These are phyloP conservation scores for Tetranychus piercei DNA, from an alignment of 2,888 invertebrate species.

Conservation along the genomic window DNA sequence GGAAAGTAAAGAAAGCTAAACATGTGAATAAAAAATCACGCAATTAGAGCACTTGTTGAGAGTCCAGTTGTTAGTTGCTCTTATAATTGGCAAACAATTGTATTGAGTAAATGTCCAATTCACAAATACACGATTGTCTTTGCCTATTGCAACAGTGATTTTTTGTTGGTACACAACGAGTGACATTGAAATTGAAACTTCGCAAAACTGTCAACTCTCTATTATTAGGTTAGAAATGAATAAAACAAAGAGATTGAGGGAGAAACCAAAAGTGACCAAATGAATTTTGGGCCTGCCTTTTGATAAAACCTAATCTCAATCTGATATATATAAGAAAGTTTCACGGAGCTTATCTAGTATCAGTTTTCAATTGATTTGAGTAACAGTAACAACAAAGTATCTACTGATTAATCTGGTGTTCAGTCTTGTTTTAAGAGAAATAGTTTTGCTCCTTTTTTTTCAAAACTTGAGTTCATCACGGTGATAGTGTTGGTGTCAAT, in stretches of 20 bases:
- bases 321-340: background rate
- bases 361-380: background rate
- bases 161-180: background rate
- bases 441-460: background rate
- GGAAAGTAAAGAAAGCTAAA: too few relatives aligned
- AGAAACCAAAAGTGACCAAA: background rate
- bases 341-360: background rate
- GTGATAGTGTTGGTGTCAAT: background rate
- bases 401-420: background rate
- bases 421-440: background rate
- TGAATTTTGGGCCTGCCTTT: background rate
- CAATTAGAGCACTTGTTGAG: background rate
- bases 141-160: background rate
- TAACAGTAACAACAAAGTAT: background rate
- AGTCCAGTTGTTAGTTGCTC: background rate
- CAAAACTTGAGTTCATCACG: background rate
- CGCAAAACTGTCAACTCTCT: conserved; percentile 25
- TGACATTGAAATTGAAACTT: background rate
- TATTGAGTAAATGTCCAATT: background rate
- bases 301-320: background rate
- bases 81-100: background rate
- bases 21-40: conserved; percentile 44
- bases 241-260: conserved; percentile 11
- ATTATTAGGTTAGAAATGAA: background rate
- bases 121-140: background rate